Percentiles rank a stretch among this genome's conserved stretches.
Evolutionary conservation across 1,140 invertebrate species (phyloP).

Genomic region (Bombus confusus): DNA sequence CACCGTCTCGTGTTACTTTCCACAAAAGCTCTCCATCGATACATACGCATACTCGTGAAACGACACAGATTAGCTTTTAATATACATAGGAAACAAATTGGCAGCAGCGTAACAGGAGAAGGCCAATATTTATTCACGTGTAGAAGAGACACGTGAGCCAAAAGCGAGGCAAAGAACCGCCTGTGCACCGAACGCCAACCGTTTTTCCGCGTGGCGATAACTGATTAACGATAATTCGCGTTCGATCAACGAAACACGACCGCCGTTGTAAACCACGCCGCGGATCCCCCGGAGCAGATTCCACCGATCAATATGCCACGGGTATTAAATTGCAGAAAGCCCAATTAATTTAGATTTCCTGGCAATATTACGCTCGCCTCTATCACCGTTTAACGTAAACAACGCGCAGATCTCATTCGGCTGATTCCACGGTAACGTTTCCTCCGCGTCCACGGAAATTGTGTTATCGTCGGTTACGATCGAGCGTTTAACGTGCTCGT

Average conservation of each 20-base stretch:
- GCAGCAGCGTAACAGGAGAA: neutral
- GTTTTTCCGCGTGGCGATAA: slow-evolving; percentile 4
- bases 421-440: slow-evolving; percentile 2
- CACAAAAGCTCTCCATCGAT: neutral
- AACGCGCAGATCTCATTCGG: neutral
- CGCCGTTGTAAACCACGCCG: slow-evolving; percentile 1
- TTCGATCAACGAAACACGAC: slow-evolving; percentile 13
- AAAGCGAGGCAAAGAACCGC: neutral
- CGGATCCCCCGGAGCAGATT: neutral
- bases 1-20: neutral
- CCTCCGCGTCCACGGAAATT: slow-evolving; percentile 29
- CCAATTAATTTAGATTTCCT: slow-evolving; percentile 42
- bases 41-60: neutral
- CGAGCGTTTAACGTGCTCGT: neutral
- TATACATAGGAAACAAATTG: neutral
- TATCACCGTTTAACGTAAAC: slow-evolving; percentile 26
- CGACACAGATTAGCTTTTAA: neutral
- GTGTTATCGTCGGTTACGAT: slow-evolving; percentile 24
- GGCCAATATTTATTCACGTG: neutral
- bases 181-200: too few relatives aligned
- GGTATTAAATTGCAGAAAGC: slow-evolving; percentile 23
- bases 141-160: neutral
- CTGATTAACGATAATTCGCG: slow-evolving; percentile 42
- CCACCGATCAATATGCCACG: neutral
- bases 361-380: slow-evolving; percentile 24